Percentiles rank a stretch among this genome's conserved stretches.
These are phyloP conservation scores for Oryzaephilus surinamensis DNA, from an alignment of 1,140 invertebrate genomes.

Conservation along the genomic window DNA sequence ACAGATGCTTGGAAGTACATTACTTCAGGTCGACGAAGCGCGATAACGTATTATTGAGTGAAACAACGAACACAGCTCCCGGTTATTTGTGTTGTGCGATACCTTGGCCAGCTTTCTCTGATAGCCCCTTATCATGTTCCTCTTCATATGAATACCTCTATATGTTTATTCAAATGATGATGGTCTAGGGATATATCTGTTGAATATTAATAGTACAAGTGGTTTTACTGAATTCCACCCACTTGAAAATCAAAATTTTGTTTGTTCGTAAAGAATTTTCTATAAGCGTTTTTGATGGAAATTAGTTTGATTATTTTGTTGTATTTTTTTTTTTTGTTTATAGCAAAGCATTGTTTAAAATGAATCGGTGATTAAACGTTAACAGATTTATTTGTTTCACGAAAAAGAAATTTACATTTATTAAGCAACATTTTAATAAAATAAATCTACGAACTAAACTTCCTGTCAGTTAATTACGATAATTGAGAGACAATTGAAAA, in stretches of 20 bases:
- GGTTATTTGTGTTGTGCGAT: conserved; percentile 21
- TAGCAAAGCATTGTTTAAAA: too few species aligned
- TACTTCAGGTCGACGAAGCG: conserved; percentile 29
- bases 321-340: too few species aligned
- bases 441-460: conserved; percentile 12
- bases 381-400: too few species aligned
- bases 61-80: conserved; percentile 26
- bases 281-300: too few species aligned
- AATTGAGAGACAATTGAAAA: conserved; percentile 24
- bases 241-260: background rate
- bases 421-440: too few species aligned
- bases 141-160: conserved; percentile 1
- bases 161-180: conserved; percentile 5
- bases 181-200: conserved; percentile 4
- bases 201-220: conserved; percentile 12
- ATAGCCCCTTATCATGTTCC: conserved; percentile 5
- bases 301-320: too few species aligned
- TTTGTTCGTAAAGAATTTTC: too few species aligned
- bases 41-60: conserved; percentile 33
- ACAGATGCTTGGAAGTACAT: conserved; percentile 29
- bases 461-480: conserved; percentile 25
- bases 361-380: too few species aligned
- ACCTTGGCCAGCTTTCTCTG: conserved; percentile 14
- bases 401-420: too few species aligned
- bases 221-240: conserved; percentile 4